phyloP scores from a whole-genome alignment of 1,140 invertebrate species.

The Charaxes varanes region DNA sequence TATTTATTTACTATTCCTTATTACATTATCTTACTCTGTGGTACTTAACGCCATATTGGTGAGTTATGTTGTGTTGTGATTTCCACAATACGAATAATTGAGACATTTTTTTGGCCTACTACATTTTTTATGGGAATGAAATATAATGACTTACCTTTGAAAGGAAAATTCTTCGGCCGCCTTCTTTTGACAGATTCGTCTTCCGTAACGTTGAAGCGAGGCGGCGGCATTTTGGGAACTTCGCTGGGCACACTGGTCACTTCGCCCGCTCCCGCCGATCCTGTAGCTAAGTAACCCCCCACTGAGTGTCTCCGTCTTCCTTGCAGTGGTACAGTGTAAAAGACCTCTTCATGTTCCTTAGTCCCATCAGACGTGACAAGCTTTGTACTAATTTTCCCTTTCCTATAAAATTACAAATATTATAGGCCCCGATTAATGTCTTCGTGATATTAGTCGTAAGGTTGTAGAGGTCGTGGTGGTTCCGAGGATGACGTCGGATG shows the following conservation, averaged over 20 bases:
- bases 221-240: conserved; percentile 62
- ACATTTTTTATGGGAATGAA: too few relatives aligned
- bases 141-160: conserved; percentile 58
- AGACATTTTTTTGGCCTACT: too few relatives aligned
- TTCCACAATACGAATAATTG: too few relatives aligned
- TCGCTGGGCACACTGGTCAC: conserved; percentile 67
- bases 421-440: too few relatives aligned
- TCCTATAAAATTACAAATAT: too few relatives aligned
- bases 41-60: too few relatives aligned
- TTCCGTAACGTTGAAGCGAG: conserved; percentile 39
- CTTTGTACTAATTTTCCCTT: conserved; percentile 54
- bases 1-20: neutral
- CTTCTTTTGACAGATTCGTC: conserved; percentile 54
- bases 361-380: conserved; percentile 45
- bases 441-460: too few relatives aligned
- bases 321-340: conserved; percentile 68
- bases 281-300: conserved; percentile 67
- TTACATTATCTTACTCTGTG: too few relatives aligned
- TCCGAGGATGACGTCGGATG: too few relatives aligned
- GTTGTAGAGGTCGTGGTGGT: too few relatives aligned
- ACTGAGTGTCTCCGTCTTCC: conserved; percentile 69
- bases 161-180: conserved; percentile 55
- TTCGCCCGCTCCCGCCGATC: conserved; percentile 47
- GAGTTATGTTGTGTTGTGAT: too few relatives aligned
- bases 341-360: conserved; percentile 63